Evolutionary conservation across 2,888 invertebrate genomes (phyloP), one percentile per base, ranked within the genome.

Genomic region (Conomelus anceps): DNA sequence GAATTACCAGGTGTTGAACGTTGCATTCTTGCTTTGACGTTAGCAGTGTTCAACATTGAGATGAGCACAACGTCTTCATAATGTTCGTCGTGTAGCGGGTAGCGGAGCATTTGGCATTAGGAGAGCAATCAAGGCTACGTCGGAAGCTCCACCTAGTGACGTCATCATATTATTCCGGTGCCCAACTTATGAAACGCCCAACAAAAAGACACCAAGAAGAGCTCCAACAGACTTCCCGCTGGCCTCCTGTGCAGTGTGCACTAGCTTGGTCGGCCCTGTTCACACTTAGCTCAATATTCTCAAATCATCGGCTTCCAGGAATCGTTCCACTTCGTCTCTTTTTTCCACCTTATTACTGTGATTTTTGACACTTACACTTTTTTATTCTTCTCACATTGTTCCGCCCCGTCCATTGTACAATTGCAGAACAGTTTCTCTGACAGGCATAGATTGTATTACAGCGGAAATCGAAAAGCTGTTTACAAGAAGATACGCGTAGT

Each of bases 261-360:
- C 84, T 84, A n/a, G 88, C 26, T 84, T 23, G 85, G 34, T n/a
- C n/a, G n/a, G 63, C 63, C 63, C 63, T n/a, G 63, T 63, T 63
- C 63, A 63, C 63, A 63, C 63, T 63, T n/a, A 63, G 63, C 63
- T 63, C 63, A 63, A 63, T 63, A 63, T 63, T 63, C 63, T 63
- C 63, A n/a, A 63, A 63, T 63, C 22, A 63, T 41, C 89, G 41
- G 85, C 86, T 89, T 85, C 89, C 85, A 89, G 89, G 89, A 86
- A 63, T 63, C 63, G 63, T 63, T 63, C 63, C 63, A 63, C 63
- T n/a, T n/a, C n/a, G 63, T 63, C 63, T n/a, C 63, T 63, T 63
- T 63, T 63, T 13, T 63, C 63, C 63, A 63, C 63, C 63, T 63
- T 63, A 63, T 63, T 63, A 63, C 63, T 63, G 63, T 63, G 63